phyloP scores from a whole-genome alignment of 2,113 vertebrate genomes.

The Echinops telfairi region DNA sequence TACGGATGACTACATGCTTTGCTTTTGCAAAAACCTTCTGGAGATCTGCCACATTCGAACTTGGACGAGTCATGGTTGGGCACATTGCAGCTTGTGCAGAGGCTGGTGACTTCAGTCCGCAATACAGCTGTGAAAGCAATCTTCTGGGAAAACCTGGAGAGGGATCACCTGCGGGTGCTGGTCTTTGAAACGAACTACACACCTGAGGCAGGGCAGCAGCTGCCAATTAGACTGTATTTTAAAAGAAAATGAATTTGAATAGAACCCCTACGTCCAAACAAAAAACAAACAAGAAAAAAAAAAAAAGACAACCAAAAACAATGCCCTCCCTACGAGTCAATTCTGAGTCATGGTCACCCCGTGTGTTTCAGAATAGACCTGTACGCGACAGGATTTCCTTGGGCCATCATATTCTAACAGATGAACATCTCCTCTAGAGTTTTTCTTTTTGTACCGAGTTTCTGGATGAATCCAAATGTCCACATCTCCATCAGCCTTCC shows the following conservation, averaged over 20 bases:
- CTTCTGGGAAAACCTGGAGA: no score
- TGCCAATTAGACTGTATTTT: background rate
- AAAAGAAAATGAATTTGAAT: background rate
- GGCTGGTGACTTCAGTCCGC: no score
- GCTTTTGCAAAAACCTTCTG: slow-evolving; percentile 94
- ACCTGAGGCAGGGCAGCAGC: no score
- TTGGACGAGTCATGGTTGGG: no score
- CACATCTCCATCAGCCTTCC: background rate
- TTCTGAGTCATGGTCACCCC: background rate
- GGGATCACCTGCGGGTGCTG: no score
- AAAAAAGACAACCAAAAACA: no score
- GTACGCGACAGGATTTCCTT: background rate
- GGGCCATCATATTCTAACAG: background rate
- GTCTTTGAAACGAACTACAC: no score
- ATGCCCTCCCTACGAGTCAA: background rate
- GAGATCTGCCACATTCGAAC: slow-evolving; percentile 93
- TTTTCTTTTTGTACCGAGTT: background rate
- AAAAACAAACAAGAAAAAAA: background rate
- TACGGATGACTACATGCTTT: slow-evolving; percentile 54
- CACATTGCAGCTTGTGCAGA: no score
- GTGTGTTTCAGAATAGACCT: background rate
- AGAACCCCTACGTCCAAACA: background rate
- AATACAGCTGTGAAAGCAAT: no score
- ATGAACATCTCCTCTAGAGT: background rate
- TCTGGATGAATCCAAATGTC: background rate